Conservation (phyloP, 30 jellyfish, hydroid and myxozoan species). For the Morbakka virulenta region DNA sequence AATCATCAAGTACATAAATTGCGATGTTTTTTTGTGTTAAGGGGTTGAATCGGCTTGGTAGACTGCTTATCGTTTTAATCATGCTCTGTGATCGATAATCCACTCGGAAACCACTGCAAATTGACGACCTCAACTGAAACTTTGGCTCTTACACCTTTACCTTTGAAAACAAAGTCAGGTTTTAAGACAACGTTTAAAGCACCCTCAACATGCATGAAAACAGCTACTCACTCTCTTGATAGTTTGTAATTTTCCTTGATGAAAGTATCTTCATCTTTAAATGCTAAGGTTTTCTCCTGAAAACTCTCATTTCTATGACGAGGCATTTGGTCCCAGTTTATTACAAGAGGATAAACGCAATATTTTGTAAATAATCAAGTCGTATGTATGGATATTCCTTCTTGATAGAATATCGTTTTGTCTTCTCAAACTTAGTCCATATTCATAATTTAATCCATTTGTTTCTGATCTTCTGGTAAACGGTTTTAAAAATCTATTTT, state of each 20-base stretch:
- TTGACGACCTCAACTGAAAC: constrained; percentile 17
- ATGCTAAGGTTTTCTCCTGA: too few species aligned
- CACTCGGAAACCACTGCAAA: constrained; percentile 62
- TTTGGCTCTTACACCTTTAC: constrained; percentile 46
- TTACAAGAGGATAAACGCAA: constrained; percentile 74
- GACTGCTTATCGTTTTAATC: too few species aligned
- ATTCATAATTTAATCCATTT: constrained; percentile 56
- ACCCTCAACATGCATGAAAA: constrained; percentile 14
- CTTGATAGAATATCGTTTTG: constrained; percentile 59
- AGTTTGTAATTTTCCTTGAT: too few species aligned
- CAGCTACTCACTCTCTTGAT: constrained; percentile 55
- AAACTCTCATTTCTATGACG: constrained; percentile 60
- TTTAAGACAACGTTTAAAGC: background rate
- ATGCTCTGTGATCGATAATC: too few species aligned
- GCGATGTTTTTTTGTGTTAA: constrained; percentile 56
- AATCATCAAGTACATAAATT: constrained; percentile 40
- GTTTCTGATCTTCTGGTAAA: constrained; percentile 11
- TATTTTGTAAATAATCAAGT: constrained; percentile 33
- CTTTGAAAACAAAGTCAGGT: constrained; percentile 59
- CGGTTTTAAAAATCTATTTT: constrained; percentile 45
- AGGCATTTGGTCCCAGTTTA: constrained; percentile 75
- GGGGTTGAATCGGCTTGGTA: constrained; percentile 42
- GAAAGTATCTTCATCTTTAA: too few species aligned
- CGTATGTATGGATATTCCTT: constrained; percentile 40
- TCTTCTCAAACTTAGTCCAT: constrained; percentile 52